Base-by-base conservation (phyloP, 2,113 vertebrate species). In the Pygathrix nemaeus region DNA sequence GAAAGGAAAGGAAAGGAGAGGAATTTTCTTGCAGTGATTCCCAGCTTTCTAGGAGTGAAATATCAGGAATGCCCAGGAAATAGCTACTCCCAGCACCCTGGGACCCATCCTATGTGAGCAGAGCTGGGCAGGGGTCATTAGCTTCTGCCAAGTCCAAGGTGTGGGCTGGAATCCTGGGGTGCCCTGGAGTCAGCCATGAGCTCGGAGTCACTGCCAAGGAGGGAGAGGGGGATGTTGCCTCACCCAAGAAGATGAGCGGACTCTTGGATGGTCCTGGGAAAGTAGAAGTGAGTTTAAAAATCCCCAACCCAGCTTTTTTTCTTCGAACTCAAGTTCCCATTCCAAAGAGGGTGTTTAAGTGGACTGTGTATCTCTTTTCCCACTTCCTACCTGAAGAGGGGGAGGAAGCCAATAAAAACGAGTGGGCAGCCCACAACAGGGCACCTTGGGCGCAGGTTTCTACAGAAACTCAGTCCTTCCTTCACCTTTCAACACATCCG, bases 381-480 rank as follows among this genome's bases (percentile, higher is more conserved):
- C 68, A 66, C 66, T 35, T 88, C 43, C 43, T 20, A 30, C 75
- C 82, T 38, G 79, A 72, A 68, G 70, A 70, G 78, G 76, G 68
- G 45, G 86, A 96, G 38, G 79, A 64, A 68, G 84, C 95, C 95
- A 85, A 94, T 85, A 81, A 72, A 85, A 85, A 86, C 6, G 17
- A 76, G 45, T 45, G 10, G 55, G 27, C 4, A 52, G 75, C 84
- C 80, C 87, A 35, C 3, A 1, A 25, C 43, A 52, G 94, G 92
- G 52, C 88, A 93, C 61, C 75, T 80, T 40, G 79, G 64, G 59
- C 45, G 55, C 92, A 16, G n/a, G 96, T 98, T 97, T 96, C 98
- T 79, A 96, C 93, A 76, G 98, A 97, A 98, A 98, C 95, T 11
- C 40, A 45, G 20, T 52, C 76, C 66, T 85, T 70, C 83, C 64